phyloP scores from a whole-genome alignment of 2,888 invertebrate genomes.

The Andrena praecox region DNA sequence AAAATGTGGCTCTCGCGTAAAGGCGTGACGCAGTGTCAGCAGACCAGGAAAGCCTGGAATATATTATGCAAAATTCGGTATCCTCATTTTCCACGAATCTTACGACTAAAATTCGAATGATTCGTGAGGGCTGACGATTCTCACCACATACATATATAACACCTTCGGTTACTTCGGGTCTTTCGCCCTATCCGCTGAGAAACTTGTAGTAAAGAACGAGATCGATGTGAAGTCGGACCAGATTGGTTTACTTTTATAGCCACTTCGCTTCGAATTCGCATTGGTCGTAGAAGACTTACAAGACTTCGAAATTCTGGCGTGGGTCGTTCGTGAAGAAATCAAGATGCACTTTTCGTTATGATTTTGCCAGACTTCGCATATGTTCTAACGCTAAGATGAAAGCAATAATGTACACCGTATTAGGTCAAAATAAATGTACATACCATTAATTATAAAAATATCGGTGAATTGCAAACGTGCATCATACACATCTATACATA shows the following conservation, averaged over 20 bases:
- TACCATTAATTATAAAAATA: too few species aligned
- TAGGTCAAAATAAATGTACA: too few species aligned
- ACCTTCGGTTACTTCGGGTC: conserved; percentile 14
- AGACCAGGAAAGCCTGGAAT: too few species aligned
- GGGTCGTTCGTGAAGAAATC: conserved; percentile 39
- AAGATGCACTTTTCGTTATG: conserved; percentile 19
- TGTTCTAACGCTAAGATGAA: neutral
- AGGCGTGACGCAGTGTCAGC: too few species aligned
- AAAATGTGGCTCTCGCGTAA: too few species aligned
- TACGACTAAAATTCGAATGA: neutral
- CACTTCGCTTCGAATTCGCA: conserved; percentile 70
- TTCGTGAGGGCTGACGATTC: neutral
- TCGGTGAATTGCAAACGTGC: too few species aligned
- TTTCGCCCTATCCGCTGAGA: conserved; percentile 27
- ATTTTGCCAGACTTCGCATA: neutral
- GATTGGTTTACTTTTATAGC: conserved; percentile 74
- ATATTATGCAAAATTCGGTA: too few species aligned
- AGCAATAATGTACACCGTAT: neutral
- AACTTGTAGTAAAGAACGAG: conserved; percentile 71
- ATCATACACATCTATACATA: too few species aligned
- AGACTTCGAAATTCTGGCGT: conserved; percentile 50
- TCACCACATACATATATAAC: neutral
- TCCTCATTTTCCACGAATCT: too few species aligned
- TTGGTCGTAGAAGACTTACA: conserved; percentile 50
- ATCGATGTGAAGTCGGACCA: conserved; percentile 73